Evolutionary conservation across 2,113 vertebrate genomes (phyloP).

Genomic region (Erythrolamprus reginae): DNA sequence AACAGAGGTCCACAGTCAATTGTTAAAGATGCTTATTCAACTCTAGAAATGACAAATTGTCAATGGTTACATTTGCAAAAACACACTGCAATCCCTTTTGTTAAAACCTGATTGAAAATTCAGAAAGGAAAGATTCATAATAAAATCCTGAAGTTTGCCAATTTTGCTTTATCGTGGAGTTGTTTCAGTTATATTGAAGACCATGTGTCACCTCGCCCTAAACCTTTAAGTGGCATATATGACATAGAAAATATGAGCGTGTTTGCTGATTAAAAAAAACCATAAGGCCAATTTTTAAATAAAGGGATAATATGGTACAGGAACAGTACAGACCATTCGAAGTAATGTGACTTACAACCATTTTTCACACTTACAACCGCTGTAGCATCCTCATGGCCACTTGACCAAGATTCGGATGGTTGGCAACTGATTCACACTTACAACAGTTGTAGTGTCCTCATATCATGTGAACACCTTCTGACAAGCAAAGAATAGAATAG

Average conservation of each 20-base stretch:
- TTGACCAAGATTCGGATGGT: too few species aligned
- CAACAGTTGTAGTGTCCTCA: too few species aligned
- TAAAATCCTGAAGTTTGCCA: conserved; percentile 63
- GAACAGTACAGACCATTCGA: too few species aligned
- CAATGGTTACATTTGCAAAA: conserved; percentile 68
- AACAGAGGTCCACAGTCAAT: conserved; percentile 72
- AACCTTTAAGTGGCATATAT: conserved; percentile 64
- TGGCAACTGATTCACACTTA: too few species aligned
- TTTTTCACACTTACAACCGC: too few species aligned
- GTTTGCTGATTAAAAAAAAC: conserved; percentile 63
- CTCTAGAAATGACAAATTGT: conserved; percentile 71
- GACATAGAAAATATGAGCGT: conserved; percentile 63
- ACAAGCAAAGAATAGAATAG: too few species aligned
- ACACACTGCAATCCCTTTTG: conserved; percentile 67
- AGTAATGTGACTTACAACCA: too few species aligned
- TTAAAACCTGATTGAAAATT: conserved; percentile 74
- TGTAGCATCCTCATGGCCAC: too few species aligned
- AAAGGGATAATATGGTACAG: conserved; percentile 37
- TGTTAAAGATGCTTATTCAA: conserved; percentile 67
- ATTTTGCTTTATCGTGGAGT: conserved; percentile 63
- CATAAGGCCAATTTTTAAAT: conserved; percentile 58
- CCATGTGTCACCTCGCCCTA: conserved; percentile 43
- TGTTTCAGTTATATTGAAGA: conserved; percentile 43
- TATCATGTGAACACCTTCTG: too few species aligned
- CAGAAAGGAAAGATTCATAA: conserved; percentile 66